Conservation (phyloP, 2,888 invertebrate genomes). For the Fragum sueziense region DNA sequence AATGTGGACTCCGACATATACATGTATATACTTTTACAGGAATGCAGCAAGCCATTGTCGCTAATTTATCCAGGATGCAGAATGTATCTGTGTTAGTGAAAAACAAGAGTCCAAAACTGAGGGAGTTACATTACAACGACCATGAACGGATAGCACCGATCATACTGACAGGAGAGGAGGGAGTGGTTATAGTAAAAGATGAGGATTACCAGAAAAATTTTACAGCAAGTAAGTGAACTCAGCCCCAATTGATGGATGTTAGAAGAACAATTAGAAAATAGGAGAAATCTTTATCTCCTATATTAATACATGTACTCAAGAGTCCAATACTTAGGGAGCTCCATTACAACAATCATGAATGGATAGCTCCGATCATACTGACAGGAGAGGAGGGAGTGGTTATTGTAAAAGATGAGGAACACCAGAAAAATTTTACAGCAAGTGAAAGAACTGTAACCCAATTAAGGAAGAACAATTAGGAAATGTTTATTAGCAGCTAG, state of each 20-base stretch:
- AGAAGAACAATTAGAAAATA: too few species aligned
- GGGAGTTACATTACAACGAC: conserved; percentile 71
- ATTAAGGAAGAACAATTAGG: too few species aligned
- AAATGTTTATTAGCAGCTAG: too few species aligned
- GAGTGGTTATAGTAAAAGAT: conserved; percentile 49
- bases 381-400: conserved; percentile 68
- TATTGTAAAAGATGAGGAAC: conserved; percentile 32
- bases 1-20: too few species aligned
- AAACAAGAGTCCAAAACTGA: conserved; percentile 63
- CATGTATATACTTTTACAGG: conserved; percentile 44
- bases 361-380: conserved; percentile 75
- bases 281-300: too few species aligned
- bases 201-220: neutral
- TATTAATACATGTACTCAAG: too few species aligned
- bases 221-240: neutral
- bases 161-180: conserved; percentile 72
- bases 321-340: conserved; percentile 65
- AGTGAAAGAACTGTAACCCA: too few species aligned
- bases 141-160: conserved; percentile 75
- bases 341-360: conserved; percentile 73
- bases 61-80: conserved; percentile 29
- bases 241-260: neutral
- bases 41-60: conserved; percentile 47
- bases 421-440: neutral
- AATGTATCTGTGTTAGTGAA: conserved; percentile 70